A percentile compares a stretch with the other conserved stretches of the same genome.
These are phyloP conservation scores for Zosterops pallidus DNA, from an alignment of 2,113 vertebrate genomes.

Conservation along the genomic window DNA sequence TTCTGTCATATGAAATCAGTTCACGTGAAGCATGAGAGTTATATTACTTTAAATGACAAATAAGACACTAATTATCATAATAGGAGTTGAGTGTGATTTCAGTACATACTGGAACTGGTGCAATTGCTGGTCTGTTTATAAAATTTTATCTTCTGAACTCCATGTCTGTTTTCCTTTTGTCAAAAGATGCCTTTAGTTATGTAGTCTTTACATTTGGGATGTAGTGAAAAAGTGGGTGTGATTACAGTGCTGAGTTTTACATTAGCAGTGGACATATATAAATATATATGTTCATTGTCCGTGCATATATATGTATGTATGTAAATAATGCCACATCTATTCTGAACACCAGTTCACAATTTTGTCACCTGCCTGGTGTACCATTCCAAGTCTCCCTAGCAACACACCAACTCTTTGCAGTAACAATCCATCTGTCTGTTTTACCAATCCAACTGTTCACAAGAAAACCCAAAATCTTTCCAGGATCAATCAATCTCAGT, in stretches of 20 bases:
- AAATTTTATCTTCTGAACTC: background rate
- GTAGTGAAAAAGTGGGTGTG: background rate
- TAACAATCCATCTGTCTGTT: slow-evolving; percentile 35
- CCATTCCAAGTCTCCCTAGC: slow-evolving; percentile 50
- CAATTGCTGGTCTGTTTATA: background rate
- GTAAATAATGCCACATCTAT: background rate
- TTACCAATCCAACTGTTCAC: slow-evolving; percentile 48
- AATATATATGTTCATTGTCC: background rate
- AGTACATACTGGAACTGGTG: background rate
- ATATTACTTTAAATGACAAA: background rate
- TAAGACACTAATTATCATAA: background rate
- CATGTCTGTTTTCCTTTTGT: background rate
- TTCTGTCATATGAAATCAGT: background rate
- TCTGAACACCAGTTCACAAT: background rate
- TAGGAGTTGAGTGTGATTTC: background rate
- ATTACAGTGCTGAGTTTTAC: background rate
- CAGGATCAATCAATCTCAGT: slow-evolving; percentile 44
- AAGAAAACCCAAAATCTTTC: slow-evolving; percentile 59
- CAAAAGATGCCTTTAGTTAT: background rate
- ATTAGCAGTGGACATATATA: background rate
- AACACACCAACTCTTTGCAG: slow-evolving; percentile 36
- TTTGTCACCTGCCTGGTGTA: background rate
- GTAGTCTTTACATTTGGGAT: background rate
- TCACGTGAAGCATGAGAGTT: background rate
- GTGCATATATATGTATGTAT: background rate